phyloP scores from a whole-genome alignment of 2,888 invertebrate species.

The Mythimna pallens region DNA sequence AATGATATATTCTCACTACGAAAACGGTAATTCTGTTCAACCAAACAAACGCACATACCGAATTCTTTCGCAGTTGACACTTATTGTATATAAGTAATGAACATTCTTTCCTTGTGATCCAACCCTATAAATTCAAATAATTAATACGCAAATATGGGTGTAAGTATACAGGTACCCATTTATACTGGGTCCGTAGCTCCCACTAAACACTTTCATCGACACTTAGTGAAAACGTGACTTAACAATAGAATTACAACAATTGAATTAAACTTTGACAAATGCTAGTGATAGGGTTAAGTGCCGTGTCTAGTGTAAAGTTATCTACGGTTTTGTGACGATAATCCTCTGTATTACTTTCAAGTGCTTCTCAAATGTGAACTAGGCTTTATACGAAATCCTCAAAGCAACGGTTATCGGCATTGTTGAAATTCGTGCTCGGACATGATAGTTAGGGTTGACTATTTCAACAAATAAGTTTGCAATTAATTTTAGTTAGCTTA shows the following conservation, averaged over 20 bases:
- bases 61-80: background rate
- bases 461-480: background rate
- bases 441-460: background rate
- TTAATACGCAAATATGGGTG: background rate
- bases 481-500: background rate
- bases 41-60: background rate
- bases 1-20: background rate
- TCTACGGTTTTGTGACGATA: constrained; percentile 7
- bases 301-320: background rate
- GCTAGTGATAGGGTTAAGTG: constrained; percentile 5
- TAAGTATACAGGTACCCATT: background rate
- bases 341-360: constrained; percentile 4
- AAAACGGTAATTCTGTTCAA: background rate
- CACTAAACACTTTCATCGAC: too few species aligned
- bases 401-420: background rate
- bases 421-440: background rate
- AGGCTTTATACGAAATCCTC: background rate
- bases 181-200: too few species aligned
- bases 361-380: background rate
- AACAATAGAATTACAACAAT: background rate
- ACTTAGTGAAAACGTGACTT: too few species aligned
- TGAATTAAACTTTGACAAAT: background rate
- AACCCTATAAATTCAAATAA: background rate
- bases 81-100: background rate
- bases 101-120: background rate